Evolutionary conservation across 2,113 vertebrate species (phyloP), one percentile per base, ranked within the genome.

Genomic region (Sander lucioperca): DNA sequence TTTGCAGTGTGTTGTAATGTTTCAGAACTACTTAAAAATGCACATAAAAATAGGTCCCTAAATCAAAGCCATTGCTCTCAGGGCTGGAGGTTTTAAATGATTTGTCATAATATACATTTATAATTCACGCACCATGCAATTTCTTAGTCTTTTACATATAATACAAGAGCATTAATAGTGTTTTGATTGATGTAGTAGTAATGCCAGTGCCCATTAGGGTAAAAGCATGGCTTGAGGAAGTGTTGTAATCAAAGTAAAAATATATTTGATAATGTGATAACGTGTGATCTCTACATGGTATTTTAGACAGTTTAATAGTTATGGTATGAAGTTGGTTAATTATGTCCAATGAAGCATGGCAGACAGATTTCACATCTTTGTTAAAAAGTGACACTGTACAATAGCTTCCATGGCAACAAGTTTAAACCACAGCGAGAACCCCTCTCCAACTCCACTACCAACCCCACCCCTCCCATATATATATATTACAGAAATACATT

Each of bases 361-460:
- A 83, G 88, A 86, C 79, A 86, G 79, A 72, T 88, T 89, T 85
- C 84, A 90, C 85, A 79, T 84, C 81, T 86, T 90, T 79, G 84
- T 92, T 94, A 94, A 95, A 96, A 95, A 95, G 94, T 95, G 95
- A 95, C 92, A 94, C 92, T 94, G 87, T 95, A 95, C 93, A 95
- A 92, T 91, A 93, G 89, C 82, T 93, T 92, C 84, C 79, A 91
- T 94, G 85, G 87, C 85, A 91, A 92, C 88, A 87, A 71, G 81
- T 79, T 88, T 86, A 86, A 94, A 91, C 88, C 91, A 94, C 90
- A 93, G 88, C 84, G 65, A 91, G 85, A 90, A 74, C 85, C 88
- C 82, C 74, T 43, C 61, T 51, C 72, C 27, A 30, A 78, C 77
- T 69, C 84, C 82, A 43, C 39, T 43, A 43, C 39, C 39, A 54